Conservation (phyloP, 2,113 vertebrate species). For the Phasianus colchicus region DNA sequence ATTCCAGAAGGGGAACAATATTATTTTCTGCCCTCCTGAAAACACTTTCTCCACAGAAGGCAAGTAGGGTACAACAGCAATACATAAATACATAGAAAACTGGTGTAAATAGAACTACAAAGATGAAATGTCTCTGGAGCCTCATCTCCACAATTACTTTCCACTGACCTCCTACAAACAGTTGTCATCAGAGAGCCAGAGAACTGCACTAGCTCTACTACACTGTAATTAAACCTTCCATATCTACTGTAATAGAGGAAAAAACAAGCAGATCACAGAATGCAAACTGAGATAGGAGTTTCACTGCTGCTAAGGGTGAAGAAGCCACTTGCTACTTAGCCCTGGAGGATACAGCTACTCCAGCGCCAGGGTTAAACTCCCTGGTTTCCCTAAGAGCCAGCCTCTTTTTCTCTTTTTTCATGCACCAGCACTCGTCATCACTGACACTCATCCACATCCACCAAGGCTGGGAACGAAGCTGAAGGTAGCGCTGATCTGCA, state of each 20-base stretch:
- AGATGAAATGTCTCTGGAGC: neutral
- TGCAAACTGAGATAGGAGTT: neutral
- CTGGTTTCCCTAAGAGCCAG: neutral
- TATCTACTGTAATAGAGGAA: neutral
- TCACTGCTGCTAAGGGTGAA: neutral
- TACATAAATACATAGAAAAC: neutral
- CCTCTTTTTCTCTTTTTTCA: neutral
- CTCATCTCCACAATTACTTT: neutral
- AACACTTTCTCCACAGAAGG: neutral
- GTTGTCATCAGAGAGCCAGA: neutral
- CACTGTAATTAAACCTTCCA: neutral
- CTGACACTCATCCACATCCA: neutral
- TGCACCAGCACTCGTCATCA: neutral
- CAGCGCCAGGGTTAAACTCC: neutral
- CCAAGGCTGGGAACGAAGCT: neutral
- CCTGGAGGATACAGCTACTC: neutral
- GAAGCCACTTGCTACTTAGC: rapidly evolving
- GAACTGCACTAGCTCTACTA: neutral
- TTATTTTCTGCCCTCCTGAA: neutral
- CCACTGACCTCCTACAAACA: neutral
- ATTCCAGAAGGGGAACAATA: neutral
- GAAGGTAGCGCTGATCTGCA: neutral
- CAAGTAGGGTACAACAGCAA: neutral
- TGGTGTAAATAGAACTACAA: neutral
- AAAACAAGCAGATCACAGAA: neutral